These are phyloP conservation scores for Tapirus indicus DNA, from an alignment of 2,797 vertebrate genomes.

Conservation along the genomic window DNA sequence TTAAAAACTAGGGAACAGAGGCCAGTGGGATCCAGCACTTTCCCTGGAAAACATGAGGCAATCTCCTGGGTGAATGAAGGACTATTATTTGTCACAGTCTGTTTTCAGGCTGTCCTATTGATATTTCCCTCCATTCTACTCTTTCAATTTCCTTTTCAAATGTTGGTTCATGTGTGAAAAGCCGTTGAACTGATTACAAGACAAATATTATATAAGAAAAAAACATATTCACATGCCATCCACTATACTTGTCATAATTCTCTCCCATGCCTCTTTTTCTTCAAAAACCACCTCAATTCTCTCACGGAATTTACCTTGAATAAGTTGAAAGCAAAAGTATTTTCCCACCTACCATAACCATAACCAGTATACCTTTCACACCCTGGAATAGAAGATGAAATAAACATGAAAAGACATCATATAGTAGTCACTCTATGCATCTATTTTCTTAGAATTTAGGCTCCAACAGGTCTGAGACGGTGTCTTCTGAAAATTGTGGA, in stretches of 20 bases:
- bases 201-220: background rate
- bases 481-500: conserved; percentile 39
- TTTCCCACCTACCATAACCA: background rate
- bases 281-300: background rate
- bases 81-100: background rate
- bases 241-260: background rate
- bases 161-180: conserved; percentile 16
- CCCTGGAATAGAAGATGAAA: background rate
- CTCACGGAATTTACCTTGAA: background rate
- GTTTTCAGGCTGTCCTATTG: background rate
- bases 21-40: background rate
- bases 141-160: conserved; percentile 33
- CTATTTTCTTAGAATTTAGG: conserved; percentile 3
- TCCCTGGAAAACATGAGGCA: background rate
- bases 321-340: conserved; percentile 9
- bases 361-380: background rate
- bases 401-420: background rate
- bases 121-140: background rate
- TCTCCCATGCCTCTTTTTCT: background rate
- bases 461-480: background rate
- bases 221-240: background rate
- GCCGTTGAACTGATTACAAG: background rate
- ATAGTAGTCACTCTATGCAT: background rate
- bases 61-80: background rate
- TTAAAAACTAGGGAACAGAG: background rate